Percentiles rank a stretch among this genome's conserved stretches.
Conservation (phyloP, 2,113 vertebrate species). For the Coptodon bakossiorum region DNA sequence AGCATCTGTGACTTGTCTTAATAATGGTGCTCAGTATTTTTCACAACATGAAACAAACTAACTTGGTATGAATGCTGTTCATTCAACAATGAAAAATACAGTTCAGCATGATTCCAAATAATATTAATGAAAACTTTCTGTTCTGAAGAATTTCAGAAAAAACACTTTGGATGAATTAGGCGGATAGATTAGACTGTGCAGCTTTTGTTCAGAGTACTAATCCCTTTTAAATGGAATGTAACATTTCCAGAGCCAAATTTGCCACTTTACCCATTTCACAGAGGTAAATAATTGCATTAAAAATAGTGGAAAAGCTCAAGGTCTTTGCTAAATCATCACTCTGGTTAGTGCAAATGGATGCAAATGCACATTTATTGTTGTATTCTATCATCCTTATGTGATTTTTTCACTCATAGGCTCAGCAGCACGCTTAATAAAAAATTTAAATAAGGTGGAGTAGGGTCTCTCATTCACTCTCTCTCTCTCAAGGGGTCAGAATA, state of each 20-base stretch:
- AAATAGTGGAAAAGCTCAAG: background rate
- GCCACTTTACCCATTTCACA: background rate
- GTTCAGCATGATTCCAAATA: fast-evolving
- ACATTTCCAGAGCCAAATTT: background rate
- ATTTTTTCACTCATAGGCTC: background rate
- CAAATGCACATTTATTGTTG: background rate
- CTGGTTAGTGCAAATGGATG: background rate
- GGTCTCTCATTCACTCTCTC: background rate
- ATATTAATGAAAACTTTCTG: background rate
- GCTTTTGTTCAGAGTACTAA: background rate
- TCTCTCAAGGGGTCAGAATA: background rate
- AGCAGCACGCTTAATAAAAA: background rate
- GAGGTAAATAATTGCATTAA: background rate
- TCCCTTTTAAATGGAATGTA: background rate
- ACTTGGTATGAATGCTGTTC: too few species aligned
- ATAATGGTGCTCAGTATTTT: too few species aligned
- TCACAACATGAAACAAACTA: too few species aligned
- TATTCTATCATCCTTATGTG: background rate
- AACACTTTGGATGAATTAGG: background rate
- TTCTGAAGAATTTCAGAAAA: background rate
- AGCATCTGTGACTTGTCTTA: too few species aligned
- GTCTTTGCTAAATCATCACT: background rate
- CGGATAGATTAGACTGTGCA: background rate
- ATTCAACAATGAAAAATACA: background rate
- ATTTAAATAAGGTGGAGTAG: background rate